Conservation (phyloP, 2,888 invertebrate genomes). For the Exephanes ischioxanthus region DNA sequence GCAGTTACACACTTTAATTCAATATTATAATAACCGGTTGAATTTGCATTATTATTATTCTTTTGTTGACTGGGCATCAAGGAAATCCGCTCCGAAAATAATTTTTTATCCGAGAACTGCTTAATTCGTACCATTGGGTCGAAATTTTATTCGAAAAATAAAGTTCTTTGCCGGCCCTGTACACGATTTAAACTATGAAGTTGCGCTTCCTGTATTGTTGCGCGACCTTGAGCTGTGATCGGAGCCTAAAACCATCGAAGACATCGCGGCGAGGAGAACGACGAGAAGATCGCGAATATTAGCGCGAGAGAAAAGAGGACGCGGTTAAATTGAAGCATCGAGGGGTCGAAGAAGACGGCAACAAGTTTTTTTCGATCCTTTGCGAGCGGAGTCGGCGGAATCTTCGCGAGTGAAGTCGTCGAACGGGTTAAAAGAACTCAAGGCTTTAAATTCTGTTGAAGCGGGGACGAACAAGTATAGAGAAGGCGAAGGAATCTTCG, state of each 20-base stretch:
- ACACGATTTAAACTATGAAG: constrained; percentile 14
- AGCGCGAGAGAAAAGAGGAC: background rate
- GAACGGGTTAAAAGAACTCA: constrained; percentile 50
- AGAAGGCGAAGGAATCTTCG: constrained; percentile 54
- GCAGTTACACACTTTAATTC: too few relatives aligned
- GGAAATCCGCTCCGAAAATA: background rate
- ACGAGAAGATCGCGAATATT: background rate
- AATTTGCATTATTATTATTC: too few relatives aligned
- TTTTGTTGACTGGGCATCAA: background rate
- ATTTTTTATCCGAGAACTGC: background rate
- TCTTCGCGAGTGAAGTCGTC: constrained; percentile 52
- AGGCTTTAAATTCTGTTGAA: constrained; percentile 55
- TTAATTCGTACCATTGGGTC: background rate
- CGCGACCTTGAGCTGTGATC: constrained; percentile 38
- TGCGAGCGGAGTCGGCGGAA: constrained; percentile 29
- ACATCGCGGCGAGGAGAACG: constrained; percentile 32
- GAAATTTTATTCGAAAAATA: background rate
- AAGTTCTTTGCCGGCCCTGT: background rate
- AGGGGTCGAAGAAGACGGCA: constrained; percentile 29
- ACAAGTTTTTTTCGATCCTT: constrained; percentile 26
- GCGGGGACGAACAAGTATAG: constrained; percentile 17
- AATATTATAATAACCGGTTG: too few relatives aligned
- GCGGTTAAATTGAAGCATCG: background rate
- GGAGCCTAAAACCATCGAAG: constrained; percentile 48
- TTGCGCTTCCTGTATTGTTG: too few relatives aligned